Evolutionary conservation across 2,888 invertebrate species (phyloP), one percentile per base, ranked within the genome.

Genomic region (Agonopterix subpropinquella): DNA sequence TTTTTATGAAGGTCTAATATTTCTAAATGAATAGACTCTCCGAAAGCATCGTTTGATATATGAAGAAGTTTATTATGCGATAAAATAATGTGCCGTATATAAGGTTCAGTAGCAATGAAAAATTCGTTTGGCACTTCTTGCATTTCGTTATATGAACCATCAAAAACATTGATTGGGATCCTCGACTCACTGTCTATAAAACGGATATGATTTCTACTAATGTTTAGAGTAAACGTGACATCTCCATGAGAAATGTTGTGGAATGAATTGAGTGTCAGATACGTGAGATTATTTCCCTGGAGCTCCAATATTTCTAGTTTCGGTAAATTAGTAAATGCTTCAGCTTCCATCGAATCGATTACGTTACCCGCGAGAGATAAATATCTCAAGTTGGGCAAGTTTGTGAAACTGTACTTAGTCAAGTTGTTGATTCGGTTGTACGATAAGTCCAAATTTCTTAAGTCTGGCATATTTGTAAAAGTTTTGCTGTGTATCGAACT

Each of bases 311-410:
- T 92, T 57, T 92, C 91, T 61, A 98, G 81, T 70, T 91, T 92
- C 15, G 94, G 92, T 64, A 97, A 87, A 69, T 95, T 92, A 49
- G 90, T 89, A 69, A 97, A 95, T 5, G 96, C 92, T 48, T 91
- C 91, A 43, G 90, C 90, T 52, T 93, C 93, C 62, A 98, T 91
- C 57, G 91, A 90, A 55, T 89, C 89, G 64, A 98, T 91, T 62
- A 92, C 89, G 84, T 98, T 98, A 69, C 94, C 92, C 47, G 95
- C 94, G 61, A 98, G 86, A 74, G 96, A 94, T 64, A 98, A 89
- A 68, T 94, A 95, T 62, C 92, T 91, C 60, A 98, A 90, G 74
- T 92, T 92, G 37, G 93, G 92, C 73, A 97, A 90, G 79, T 94
- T 92, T 62, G 90, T 89, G 73, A 98, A 96, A 54, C 94, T 92